Base-by-base conservation (phyloP, 2,113 vertebrate genomes). In the Oenanthe oenanthe region DNA sequence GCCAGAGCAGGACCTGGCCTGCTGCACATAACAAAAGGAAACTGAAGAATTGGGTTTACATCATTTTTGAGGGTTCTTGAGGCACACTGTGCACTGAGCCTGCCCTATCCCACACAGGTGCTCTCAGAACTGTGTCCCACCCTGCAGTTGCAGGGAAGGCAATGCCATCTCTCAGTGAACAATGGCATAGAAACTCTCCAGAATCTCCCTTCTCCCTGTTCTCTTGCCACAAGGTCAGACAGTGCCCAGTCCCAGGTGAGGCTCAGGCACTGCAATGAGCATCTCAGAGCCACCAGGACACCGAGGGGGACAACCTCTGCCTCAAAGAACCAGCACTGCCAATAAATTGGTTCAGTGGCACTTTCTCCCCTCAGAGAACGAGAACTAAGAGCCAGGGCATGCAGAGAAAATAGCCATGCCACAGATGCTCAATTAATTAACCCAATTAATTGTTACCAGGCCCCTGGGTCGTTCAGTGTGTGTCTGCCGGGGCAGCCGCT, bases 401-500 rank as follows among this genome's bases (percentile, higher is more conserved):
- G 12, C 83, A 91, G 65, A 84, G 68, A 86, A 93, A 85, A 84
- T 21, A 86, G 31, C 61, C 28, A 25, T 51, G 29, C 51, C 57
- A 63, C 65, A 91, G 61, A 83, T 89, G 77, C 61, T 93, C 57
- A 67, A 40, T 95, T 91, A 92, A 92, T 89, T 83, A 92, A 57
- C 82, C 85, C 85, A 88, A 85, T 85, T 84, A 80, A 91, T 91
- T 93, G 89, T 89, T 87, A 82, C 65, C 89, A 91, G 43, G 58
- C 47, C 63, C 43, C 70, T 81, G 73, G 31, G 61, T 89, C 71
- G 31, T 58, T 80, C 56, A 38, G 29, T 84, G 65, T 72, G 70
- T 1, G 0, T 45, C 40, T 85, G 68, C 38, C 0, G 43, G 42
- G 56, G 73, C 65, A 43, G 73, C 38, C 0, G 2, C 0, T 2